phyloP scores from a whole-genome alignment of 2,113 vertebrate genomes.

The Macrotis lagotis region DNA sequence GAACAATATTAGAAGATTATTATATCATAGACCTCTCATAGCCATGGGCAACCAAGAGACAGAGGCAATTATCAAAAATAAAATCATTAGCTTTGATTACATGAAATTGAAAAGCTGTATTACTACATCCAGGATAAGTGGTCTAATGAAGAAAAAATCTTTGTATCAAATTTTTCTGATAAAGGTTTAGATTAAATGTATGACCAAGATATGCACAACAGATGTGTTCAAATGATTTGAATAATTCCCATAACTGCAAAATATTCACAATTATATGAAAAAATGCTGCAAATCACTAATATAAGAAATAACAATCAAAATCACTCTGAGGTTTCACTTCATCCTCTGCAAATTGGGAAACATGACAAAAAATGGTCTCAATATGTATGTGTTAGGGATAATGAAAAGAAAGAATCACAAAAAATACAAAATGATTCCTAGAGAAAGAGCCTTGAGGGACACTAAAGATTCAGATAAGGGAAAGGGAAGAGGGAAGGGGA shows the following conservation, averaged over 20 bases:
- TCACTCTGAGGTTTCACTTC: not conserved
- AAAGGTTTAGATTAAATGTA: not conserved
- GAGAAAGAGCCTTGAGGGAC: not conserved
- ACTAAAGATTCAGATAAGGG: not conserved
- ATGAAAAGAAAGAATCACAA: not conserved
- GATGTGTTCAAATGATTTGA: not conserved
- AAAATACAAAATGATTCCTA: not conserved
- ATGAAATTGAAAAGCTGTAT: not conserved
- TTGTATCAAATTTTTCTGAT: not conserved
- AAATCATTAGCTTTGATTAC: not conserved
- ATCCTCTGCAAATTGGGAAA: not conserved
- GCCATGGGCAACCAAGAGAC: not conserved
- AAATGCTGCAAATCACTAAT: not conserved
- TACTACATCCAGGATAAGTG: no score
- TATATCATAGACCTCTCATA: no score
- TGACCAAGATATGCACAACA: not conserved
- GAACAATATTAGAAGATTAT: no score
- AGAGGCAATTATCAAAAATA: not conserved
- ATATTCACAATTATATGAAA: not conserved
- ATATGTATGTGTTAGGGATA: not conserved
- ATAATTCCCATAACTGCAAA: not conserved
- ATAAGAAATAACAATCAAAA: not conserved
- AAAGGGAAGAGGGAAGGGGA: no score
- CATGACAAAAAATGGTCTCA: no score
- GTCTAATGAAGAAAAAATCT: not conserved